phyloP scores from a whole-genome alignment of 2,113 vertebrate genomes.

The Corydoras sp. region DNA sequence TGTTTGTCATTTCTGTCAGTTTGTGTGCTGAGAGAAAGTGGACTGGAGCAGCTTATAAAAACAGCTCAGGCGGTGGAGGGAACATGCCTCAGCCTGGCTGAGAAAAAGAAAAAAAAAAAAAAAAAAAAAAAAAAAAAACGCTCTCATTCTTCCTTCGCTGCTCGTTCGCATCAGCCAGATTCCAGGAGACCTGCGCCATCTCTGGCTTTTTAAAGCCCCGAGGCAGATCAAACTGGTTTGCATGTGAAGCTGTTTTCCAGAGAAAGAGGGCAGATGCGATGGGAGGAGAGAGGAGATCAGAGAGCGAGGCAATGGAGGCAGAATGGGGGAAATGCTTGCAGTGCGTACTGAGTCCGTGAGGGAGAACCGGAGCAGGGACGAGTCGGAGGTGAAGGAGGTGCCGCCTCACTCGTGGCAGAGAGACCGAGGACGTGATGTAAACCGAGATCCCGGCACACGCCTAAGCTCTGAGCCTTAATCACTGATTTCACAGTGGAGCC shows the following conservation, averaged over 20 bases:
- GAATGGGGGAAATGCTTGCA: not conserved
- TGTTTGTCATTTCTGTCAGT: no score
- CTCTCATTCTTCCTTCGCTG: not conserved
- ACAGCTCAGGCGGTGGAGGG: not conserved
- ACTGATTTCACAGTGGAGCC: constrained; percentile 53
- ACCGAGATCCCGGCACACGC: not conserved
- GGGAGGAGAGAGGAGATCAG: not conserved
- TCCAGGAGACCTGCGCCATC: not conserved
- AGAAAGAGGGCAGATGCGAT: constrained; percentile 7
- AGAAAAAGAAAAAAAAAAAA: not conserved
- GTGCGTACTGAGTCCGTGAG: not conserved
- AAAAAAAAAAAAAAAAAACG: not conserved
- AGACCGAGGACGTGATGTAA: not conserved
- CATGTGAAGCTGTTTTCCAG: constrained; percentile 13
- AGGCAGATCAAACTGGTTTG: constrained; percentile 56
- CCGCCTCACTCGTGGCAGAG: not conserved
- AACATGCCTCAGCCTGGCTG: constrained; percentile 20
- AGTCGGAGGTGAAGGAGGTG: not conserved
- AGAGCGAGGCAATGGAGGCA: not conserved
- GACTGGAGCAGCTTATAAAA: not conserved
- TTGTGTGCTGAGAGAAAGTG: no score
- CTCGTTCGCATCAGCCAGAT: not conserved
- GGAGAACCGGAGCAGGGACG: not conserved
- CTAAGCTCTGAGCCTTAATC: constrained; percentile 18
- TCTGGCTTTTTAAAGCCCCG: constrained; percentile 27